Evolutionary conservation across 1,140 invertebrate species (phyloP).

Genomic region (Elymnias hypermnestra): DNA sequence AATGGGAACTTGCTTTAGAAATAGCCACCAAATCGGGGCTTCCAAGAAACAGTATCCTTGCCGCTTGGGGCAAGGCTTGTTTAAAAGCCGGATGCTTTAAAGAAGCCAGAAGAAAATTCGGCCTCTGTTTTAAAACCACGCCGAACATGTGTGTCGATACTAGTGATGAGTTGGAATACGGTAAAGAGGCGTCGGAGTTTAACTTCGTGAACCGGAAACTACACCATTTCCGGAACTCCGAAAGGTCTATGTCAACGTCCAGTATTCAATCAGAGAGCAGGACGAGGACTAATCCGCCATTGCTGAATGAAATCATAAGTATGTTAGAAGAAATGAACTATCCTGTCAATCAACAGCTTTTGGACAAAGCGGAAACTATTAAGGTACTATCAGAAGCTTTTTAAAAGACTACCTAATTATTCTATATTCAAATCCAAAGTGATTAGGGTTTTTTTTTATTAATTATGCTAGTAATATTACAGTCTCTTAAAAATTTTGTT

Average conservation of each 20-base stretch:
- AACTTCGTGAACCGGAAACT: constrained; percentile 45
- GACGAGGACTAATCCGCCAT: constrained; percentile 77
- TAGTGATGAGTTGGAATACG: constrained; percentile 50
- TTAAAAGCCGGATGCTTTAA: constrained; percentile 86
- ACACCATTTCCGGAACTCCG: constrained; percentile 33
- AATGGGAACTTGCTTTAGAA: constrained; percentile 89
- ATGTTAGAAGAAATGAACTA: constrained; percentile 79
- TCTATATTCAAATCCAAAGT: too few relatives aligned
- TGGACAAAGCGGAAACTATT: constrained; percentile 64
- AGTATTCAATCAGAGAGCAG: constrained; percentile 67
- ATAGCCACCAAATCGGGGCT: constrained; percentile 91
- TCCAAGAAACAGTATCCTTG: constrained; percentile 86
- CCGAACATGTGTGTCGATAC: constrained; percentile 45
- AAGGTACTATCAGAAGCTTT: too few relatives aligned
- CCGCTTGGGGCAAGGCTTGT: constrained; percentile 90
- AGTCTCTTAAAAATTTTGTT: too few relatives aligned
- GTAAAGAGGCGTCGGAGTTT: constrained; percentile 51
- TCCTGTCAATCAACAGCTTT: constrained; percentile 58
- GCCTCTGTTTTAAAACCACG: constrained; percentile 75
- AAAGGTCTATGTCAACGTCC: constrained; percentile 46
- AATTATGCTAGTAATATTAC: too few relatives aligned
- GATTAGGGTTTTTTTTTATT: too few relatives aligned
- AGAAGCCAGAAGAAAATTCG: constrained; percentile 83
- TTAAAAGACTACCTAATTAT: too few relatives aligned
- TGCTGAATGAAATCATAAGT: constrained; percentile 82